phyloP scores from a whole-genome alignment of 2,113 vertebrate genomes.

The Tursiops truncatus region DNA sequence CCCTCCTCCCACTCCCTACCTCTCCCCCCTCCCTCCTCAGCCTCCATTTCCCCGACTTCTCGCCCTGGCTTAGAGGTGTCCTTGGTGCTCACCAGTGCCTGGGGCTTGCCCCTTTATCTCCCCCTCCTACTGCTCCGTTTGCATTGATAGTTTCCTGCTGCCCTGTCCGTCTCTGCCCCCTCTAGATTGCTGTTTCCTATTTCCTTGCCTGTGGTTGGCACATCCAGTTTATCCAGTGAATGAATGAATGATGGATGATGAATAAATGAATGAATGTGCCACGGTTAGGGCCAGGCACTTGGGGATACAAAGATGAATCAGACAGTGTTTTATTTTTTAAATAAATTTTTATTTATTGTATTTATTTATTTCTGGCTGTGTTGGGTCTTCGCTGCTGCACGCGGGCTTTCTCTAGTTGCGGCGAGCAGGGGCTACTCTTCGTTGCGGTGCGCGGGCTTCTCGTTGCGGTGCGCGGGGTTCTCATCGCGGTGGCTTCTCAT shows the following conservation, averaged over 20 bases:
- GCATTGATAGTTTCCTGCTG: background rate
- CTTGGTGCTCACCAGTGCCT: background rate
- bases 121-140: background rate
- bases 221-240: background rate
- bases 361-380: too few species aligned
- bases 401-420: too few species aligned
- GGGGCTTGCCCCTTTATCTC: background rate
- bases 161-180: background rate
- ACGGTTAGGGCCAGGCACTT: accelerated
- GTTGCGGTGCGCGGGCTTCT: too few species aligned
- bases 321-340: background rate
- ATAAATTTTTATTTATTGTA: too few species aligned
- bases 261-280: background rate
- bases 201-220: background rate
- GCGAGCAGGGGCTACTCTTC: too few species aligned
- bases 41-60: background rate
- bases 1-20: background rate
- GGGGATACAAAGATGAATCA: background rate
- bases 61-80: background rate
- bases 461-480: too few species aligned
- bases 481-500: too few species aligned
- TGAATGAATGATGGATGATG: background rate
- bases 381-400: too few species aligned
- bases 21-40: background rate
- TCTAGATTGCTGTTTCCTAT: background rate